Percentiles rank a stretch among this genome's conserved stretches.
Evolutionary conservation across 2,888 invertebrate genomes (phyloP).

Genomic region (Venusia cambrica): DNA sequence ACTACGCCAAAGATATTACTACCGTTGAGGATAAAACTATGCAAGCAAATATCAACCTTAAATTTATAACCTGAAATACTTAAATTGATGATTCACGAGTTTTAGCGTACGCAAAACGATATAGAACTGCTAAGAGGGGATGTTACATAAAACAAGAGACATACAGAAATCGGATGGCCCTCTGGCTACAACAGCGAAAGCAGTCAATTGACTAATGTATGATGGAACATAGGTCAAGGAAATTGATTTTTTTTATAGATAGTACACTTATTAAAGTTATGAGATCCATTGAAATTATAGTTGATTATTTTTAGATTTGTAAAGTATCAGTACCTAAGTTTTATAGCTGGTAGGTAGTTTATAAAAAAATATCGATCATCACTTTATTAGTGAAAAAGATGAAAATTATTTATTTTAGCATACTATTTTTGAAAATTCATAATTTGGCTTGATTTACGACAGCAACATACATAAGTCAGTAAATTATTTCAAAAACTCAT

Average conservation of each 20-base stretch:
- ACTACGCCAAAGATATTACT: constrained; percentile 36
- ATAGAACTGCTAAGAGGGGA: constrained; percentile 40
- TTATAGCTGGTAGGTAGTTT: too few species aligned
- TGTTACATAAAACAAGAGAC: constrained; percentile 67
- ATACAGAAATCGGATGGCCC: constrained; percentile 59
- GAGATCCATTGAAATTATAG: neutral
- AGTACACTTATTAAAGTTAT: constrained; percentile 5
- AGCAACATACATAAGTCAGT: too few species aligned
- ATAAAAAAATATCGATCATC: too few species aligned
- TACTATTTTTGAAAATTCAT: too few species aligned
- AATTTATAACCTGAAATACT: constrained; percentile 6
- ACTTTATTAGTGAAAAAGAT: too few species aligned
- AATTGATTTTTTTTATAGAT: constrained; percentile 26
- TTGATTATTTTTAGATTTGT: too few species aligned
- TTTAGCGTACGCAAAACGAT: constrained; percentile 12
- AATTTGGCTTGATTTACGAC: too few species aligned
- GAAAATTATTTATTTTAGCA: too few species aligned
- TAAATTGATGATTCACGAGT: constrained; percentile 4
- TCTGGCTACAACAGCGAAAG: constrained; percentile 63
- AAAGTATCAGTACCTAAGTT: too few species aligned
- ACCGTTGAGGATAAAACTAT: constrained; percentile 11
- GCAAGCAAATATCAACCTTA: constrained; percentile 34
- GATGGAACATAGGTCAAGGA: constrained; percentile 36
- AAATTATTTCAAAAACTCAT: too few species aligned
- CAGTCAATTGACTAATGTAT: constrained; percentile 53